phyloP scores from a whole-genome alignment of 2,113 vertebrate species.

The Dasyurus viverrinus region DNA sequence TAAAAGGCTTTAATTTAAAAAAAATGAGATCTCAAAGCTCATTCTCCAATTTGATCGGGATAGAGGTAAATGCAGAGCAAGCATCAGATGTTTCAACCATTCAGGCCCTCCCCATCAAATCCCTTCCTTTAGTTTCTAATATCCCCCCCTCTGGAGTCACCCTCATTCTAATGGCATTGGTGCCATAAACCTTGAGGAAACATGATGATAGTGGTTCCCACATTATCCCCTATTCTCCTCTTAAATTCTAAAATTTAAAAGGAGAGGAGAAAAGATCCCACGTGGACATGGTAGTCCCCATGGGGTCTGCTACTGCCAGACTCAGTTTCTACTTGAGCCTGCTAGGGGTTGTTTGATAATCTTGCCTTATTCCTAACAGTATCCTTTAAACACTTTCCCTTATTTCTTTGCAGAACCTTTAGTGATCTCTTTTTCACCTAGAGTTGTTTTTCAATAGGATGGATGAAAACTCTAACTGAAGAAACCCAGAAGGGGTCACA shows the following conservation, averaged over 20 bases:
- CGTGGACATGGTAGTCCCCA: neutral
- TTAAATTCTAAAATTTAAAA: neutral
- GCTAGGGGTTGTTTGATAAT: neutral
- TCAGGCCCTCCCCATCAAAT: neutral
- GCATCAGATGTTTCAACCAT: neutral
- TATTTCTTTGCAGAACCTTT: neutral
- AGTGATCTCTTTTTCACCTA: neutral
- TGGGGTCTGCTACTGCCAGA: neutral
- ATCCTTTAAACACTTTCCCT: neutral
- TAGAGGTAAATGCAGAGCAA: neutral
- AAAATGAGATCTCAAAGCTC: neutral
- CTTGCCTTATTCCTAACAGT: neutral
- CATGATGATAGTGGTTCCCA: neutral
- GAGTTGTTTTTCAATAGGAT: neutral
- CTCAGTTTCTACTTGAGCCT: no score
- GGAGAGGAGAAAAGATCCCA: neutral
- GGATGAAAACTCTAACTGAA: neutral
- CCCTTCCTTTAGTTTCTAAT: neutral
- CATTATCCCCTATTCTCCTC: neutral
- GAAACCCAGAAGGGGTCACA: neutral
- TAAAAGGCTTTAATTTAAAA: no score
- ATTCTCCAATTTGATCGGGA: neutral
- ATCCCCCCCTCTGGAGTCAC: neutral
- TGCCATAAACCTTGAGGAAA: neutral
- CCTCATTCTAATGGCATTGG: neutral